Evolutionary conservation across 2,888 invertebrate genomes (phyloP), one percentile per base, ranked within the genome.

Genomic region (Stenolophus ochropezus): DNA sequence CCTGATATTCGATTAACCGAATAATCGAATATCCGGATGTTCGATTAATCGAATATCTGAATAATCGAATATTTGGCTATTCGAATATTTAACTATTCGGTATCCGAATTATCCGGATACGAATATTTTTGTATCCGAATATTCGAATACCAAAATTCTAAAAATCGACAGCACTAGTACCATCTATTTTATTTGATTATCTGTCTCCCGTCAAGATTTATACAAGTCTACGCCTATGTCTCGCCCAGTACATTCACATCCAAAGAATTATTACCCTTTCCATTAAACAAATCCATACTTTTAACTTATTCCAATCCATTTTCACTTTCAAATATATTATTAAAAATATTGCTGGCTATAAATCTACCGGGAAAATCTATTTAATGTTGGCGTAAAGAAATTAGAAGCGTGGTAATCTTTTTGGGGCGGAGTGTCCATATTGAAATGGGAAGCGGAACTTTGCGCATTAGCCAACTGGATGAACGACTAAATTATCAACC

Each of bases 401-500:
- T 23, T n/a, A 49, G 6, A n/a, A 21, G 25, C 21, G 47, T 14
- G 47, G 49, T 65, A 78, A 49, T 49, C n/a, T 47, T 56, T 79
- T 71, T 69, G 69, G 8, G 33, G 8, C 25, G 56, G 80, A 81
- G 73, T 74, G 47, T 81, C 58, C 74, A 27, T 81, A 80, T 80
- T 80, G 82, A 76, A 77, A 82, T 76, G 75, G 77, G 42, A 53
- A 65, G 53, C 82, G 25, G 53, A 78, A 71, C 58, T 83, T 83
- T 82, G 81, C 83, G 74, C 76, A 83, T 82, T 83, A 83, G 69
- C 33, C 82, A 73, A 78, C 73, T 82, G 76, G 82, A 65, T 83
- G 82, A 83, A 75, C 69, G 81, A 86, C 86, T 87, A 87, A 87
- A 87, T 88, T 87, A 86, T 86, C 84, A 84, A 74, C 77, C 69